These are phyloP conservation scores for Aphelenchoides avenae DNA, from an alignment of 1,140 invertebrate genomes.

Conservation along the genomic window DNA sequence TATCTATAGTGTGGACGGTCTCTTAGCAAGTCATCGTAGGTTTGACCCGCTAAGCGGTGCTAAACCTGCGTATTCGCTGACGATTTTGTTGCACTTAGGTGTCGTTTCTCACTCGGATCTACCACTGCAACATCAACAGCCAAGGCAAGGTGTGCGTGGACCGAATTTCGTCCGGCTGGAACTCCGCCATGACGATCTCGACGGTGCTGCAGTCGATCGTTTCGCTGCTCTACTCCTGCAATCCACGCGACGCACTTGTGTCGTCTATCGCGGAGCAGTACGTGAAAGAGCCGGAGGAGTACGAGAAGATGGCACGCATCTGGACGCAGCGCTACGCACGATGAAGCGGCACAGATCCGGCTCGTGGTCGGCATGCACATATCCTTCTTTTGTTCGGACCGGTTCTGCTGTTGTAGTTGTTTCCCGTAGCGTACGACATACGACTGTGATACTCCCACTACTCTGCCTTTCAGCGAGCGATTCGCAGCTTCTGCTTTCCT, in stretches of 20 bases:
- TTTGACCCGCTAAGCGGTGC: not conserved
- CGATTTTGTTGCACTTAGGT: conserved; percentile 29
- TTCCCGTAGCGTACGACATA: too few species aligned
- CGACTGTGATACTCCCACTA: too few species aligned
- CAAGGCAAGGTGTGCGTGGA: conserved; percentile 23
- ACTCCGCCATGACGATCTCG: conserved; percentile 9
- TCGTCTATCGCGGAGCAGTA: conserved; percentile 30
- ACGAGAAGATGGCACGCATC: conserved; percentile 33
- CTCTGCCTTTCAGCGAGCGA: too few species aligned
- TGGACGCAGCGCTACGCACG: conserved; percentile 34
- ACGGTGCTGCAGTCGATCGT: conserved; percentile 18
- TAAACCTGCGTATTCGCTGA: not conserved
- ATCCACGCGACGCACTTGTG: conserved; percentile 25
- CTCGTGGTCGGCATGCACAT: too few species aligned
- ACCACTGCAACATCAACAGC: conserved; percentile 38
- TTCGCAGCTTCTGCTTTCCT: too few species aligned
- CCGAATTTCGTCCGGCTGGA: conserved; percentile 18
- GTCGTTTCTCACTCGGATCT: conserved; percentile 37
- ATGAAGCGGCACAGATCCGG: too few species aligned
- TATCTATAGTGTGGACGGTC: not conserved
- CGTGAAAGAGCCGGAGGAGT: conserved; percentile 32
- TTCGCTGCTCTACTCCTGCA: conserved; percentile 21
- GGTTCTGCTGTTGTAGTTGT: too few species aligned
- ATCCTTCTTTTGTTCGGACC: too few species aligned
- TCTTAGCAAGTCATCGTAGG: not conserved